Base-by-base conservation (phyloP, 2,797 vertebrate species). In the Acridotheres tristis region DNA sequence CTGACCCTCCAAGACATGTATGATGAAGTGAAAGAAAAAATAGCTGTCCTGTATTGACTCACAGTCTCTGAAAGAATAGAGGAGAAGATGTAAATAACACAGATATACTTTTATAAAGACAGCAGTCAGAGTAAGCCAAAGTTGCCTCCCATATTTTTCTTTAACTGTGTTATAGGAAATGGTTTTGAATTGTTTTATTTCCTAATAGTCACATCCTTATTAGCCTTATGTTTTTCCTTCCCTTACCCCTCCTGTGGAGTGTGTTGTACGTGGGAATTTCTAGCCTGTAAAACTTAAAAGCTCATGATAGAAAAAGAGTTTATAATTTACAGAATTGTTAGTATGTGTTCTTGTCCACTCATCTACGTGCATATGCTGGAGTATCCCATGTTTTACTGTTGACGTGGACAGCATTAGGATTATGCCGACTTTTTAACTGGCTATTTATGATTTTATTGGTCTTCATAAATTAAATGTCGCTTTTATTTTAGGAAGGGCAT, bases 121-220 rank as follows among this genome's bases (percentile, higher is more conserved):
- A 91, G 47, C 47, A 57, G 75, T 88, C 36, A 81, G 47, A 82
- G 38, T 59, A 69, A 91, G 91, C 85, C 89, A 84, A 94, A 93
- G 92, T 91, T 93, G 27, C 94, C 91, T 96, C 94, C 91, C 92
- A 77, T 93, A 91, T 93, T 94, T 92, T 96, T 93, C 66, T 94
- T 93, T 63, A 91, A 71, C 50, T 90, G 42, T 93, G 91, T 91
- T 92, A 91, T 95, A 95, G 92, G 94, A 96, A 96, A 92, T 92
- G 76, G 69, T 84, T 91, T 92, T 88, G 88, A 93, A 96, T 94
- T 94, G 93, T 85, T 94, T 90, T 90, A 86, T 96, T 96, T 96
- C 91, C 93, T 96, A 95, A 74, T 94, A 92, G 79, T 92, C 94
- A 95, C 68, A 69, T 95, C 93, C 93, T 95, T 96, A 96, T 95